Conservation (phyloP, 2,797 vertebrate genomes). For the Brachymystax lenok region DNA sequence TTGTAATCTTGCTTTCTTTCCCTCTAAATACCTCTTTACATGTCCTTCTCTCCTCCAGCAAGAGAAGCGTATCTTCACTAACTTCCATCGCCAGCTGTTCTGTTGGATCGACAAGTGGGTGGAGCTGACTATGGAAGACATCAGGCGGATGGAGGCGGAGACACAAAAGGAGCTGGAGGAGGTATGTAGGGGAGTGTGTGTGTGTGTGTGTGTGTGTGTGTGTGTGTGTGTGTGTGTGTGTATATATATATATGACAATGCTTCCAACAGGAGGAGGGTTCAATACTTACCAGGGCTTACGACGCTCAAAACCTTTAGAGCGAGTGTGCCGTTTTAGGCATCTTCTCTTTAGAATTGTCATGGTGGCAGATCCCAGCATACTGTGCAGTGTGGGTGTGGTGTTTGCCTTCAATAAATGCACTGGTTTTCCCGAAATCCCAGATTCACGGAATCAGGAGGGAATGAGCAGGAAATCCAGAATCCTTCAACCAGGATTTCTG, state of each 20-base stretch:
- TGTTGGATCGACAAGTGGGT: conserved; percentile 98
- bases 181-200: conserved; percentile 62
- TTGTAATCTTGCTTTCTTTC: background rate
- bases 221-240: no score
- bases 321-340: background rate
- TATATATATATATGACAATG: no score
- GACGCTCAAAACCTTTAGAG: background rate
- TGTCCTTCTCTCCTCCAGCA: conserved; percentile 71
- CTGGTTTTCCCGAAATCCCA: no score
- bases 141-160: conserved; percentile 91
- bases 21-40: conserved; percentile 9
- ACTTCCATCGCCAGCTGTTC: conserved; percentile 96
- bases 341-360: background rate
- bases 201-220: no score
- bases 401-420: background rate
- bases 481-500: no score
- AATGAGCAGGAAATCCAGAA: no score
- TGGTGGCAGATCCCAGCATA: background rate
- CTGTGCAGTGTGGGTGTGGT: background rate
- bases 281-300: background rate
- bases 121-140: conserved; percentile 93
- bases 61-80: conserved; percentile 98
- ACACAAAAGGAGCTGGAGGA: conserved; percentile 93
- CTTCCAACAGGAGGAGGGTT: background rate
- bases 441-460: no score